Evolutionary conservation across 1,140 invertebrate genomes (phyloP), one percentile per base, ranked within the genome.

Genomic region (Diorhabda sublineata): DNA sequence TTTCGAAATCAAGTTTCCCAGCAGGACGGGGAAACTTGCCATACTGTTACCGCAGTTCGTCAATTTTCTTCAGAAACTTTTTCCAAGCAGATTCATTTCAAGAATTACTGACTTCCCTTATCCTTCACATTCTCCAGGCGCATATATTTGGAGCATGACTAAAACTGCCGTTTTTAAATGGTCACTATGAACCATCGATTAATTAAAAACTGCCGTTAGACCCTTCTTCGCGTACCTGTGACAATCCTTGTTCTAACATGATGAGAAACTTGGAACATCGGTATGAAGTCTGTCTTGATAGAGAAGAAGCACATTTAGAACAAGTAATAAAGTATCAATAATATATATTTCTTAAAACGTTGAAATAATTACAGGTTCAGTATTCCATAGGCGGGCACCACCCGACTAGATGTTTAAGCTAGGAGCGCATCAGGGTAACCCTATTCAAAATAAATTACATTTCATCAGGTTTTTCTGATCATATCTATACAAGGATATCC

Each of bases 141-240:
- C 45, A 52, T 52, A 52, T 9, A 52, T 52, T 52, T 52, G 45
- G 45, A 52, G 45, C 45, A 9, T 52, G 0, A 2, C 45, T 52
- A 52, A 52, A 52, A 52, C 45, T 52, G 45, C 45, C 45, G 45
- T 52, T 52, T 52, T 52, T 52, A 52, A 52, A 52, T 52, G 45
- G 45, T 52, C 45, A 52, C 45, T 9, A 52, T 6, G 8, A 52
- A 52, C 45, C 45, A 52, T 52, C 45, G 45, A 6, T 52, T 6
- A 52, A 52, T 52, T 52, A 52, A 52, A 52, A 9, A 9, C 5
- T 52, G 45, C 45, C 2, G 45, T 52, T 2, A 52, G 45, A 52
- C 5, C 45, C 45, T 52, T 52, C 8, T 52, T 52, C 26, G 8
- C 45, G 5, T 52, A 52, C 45, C 45, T 52, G 45, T 6, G 45